Evolutionary conservation across 1,140 invertebrate species (phyloP).

Genomic region (Arctopsyche grandis): DNA sequence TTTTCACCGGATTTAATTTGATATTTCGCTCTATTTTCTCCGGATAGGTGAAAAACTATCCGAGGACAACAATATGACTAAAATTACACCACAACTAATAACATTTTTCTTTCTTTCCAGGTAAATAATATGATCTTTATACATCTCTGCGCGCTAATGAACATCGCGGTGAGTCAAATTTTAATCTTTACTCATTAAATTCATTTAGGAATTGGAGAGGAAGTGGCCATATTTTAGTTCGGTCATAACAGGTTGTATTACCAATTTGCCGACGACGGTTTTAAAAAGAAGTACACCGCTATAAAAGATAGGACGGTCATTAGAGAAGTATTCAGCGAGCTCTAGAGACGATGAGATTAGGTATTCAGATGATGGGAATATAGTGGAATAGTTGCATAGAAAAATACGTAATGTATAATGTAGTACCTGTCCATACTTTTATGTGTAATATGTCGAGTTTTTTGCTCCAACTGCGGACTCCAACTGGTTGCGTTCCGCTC

Average conservation of each 20-base stretch:
- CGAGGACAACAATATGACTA: neutral
- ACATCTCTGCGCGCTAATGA: neutral
- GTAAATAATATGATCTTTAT: neutral
- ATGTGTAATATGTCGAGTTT: conserved; percentile 10
- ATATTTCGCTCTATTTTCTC: neutral
- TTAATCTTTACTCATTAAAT: too few relatives aligned
- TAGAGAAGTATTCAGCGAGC: neutral
- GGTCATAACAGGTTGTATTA: neutral
- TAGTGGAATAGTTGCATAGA: neutral
- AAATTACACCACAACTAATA: neutral
- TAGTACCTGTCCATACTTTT: conserved; percentile 10
- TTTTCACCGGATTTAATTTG: conserved; percentile 9
- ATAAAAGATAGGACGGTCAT: neutral
- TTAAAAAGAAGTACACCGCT: neutral
- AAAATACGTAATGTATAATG: neutral
- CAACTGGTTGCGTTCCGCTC: conserved; percentile 42
- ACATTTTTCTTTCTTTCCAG: conserved; percentile 18
- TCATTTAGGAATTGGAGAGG: too few relatives aligned
- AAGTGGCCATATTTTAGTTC: neutral
- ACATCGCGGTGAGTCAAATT: neutral
- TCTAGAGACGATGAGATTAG: neutral
- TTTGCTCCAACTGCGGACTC: conserved; percentile 20
- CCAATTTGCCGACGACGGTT: neutral
- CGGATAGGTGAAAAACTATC: conserved; percentile 14
- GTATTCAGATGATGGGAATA: neutral